Evolutionary conservation across 2,888 invertebrate species (phyloP), one percentile per base, ranked within the genome.

Genomic region (Spilarctia lutea): DNA sequence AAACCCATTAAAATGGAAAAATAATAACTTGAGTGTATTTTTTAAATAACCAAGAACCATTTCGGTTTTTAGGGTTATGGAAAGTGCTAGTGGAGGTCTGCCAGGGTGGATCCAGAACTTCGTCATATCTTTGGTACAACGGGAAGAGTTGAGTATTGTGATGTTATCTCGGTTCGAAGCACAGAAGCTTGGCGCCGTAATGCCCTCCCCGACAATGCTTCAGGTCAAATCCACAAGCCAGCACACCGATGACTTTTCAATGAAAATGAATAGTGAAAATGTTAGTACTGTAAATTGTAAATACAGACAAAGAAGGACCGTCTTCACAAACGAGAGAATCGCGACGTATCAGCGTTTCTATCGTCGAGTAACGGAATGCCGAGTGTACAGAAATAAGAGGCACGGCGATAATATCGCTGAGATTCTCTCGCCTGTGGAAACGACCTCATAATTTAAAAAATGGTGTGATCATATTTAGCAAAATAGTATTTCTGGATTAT

Each of bases 41-140:
- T n/a, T n/a, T n/a, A 56, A 56, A 56, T 24, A 56, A 56, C n/a
- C 11, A 56, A 2, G 10, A n/a, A 56, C 10, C n/a, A 52, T 16
- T 63, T 2, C 30, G 18, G n/a, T 16, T 3, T n/a, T 33, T 81
- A 94, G 93, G 76, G 88, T 93, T 90, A 96, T 97, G 79, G 97
- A 97, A 86, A 94, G 95, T 48, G 96, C 96, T 77, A 97, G 97
- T 85, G 93, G 93, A 39, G 97, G 97, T 0, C 96, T 96, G 89
- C 97, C 97, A 0, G 97, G 97, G 2, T 97, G 97, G 97, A 96
- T 97, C 74, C 96, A 97, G 87, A 97, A 96, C 87, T 97, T 96
- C 82, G 89, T 97, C 42, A 93, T 96, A 65, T 97, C 96, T 70
- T 90, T 97, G 13, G 87, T 96, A 2, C 97, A 97, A 87, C 94